phyloP scores from a whole-genome alignment of 2,797 vertebrate species.

The Liasis olivaceus region DNA sequence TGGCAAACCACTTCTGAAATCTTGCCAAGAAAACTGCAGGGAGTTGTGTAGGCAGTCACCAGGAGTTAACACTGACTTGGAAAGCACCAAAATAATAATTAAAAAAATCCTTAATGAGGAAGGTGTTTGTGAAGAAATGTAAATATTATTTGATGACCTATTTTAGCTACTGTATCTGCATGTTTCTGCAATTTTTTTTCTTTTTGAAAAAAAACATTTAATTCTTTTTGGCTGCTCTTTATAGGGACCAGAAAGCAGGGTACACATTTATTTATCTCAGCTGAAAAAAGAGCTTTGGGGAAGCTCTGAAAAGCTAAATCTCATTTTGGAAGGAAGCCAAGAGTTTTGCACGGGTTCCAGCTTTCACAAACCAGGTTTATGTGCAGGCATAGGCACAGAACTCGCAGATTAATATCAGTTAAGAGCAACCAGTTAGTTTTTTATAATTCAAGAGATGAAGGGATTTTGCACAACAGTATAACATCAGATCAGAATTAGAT shows the following conservation, averaged over 20 bases:
- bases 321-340: not conserved
- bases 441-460: not conserved
- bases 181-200: not conserved
- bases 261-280: not conserved
- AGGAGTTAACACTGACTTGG: not conserved
- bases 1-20: not conserved
- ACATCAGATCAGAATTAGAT: not conserved
- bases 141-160: not conserved
- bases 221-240: not conserved
- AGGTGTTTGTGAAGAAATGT: not conserved
- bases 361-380: not conserved
- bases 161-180: not conserved
- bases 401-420: not conserved
- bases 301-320: not conserved
- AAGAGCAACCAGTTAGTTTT: not conserved
- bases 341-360: not conserved
- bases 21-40: not conserved
- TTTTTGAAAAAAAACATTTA: not conserved
- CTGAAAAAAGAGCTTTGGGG: not conserved
- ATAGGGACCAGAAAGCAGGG: not conserved
- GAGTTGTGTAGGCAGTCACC: not conserved
- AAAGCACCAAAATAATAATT: not conserved
- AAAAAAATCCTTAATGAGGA: not conserved
- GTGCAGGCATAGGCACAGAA: not conserved
- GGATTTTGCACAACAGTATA: not conserved